Base-by-base conservation (phyloP, 2,113 vertebrate species). In the Tautogolabrus adspersus region DNA sequence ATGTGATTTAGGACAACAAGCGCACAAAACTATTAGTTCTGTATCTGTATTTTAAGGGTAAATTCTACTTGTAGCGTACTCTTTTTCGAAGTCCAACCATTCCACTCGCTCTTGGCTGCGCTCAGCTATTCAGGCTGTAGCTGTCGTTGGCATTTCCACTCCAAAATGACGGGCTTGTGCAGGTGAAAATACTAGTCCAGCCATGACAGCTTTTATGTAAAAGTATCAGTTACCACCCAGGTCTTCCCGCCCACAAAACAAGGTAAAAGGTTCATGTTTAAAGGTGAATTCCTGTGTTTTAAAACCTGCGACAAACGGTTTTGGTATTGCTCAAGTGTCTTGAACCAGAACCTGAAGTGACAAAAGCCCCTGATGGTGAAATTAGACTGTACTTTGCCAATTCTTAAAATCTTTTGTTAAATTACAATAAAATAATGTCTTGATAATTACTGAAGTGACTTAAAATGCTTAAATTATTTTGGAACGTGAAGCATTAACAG, bases 221-320 rank as follows among this genome's bases (percentile, higher is more conserved):
- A 46, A 69, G 22, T 62, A 69, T 61, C 22, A 63, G 61, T 72
- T 40, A 13, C 70, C 55, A 26, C n/a, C 10, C 37, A 62, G 38
- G 47, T 42, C 51, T 71, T n/a, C 34, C 42, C 64, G 18, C 18
- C 54, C 40, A 30, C 55, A n/a, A 7, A 60, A 72, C 23, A 54
- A 71, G 88, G 86, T 87, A 72, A 82, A 72, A 38, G 79, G 82
- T 86, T 90, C 86, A 86, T 49, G 19, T 79, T 65, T 46, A 16
- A 46, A 42, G 40, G 40, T 9, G 40, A 42, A 46, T 15, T 15
- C 44, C 44, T 12, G 44, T 15, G 4, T 46, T 15, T 46, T 46
- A 15, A 46, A 16, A 46, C 44, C 44, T 46, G 42, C 6, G 11
- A 44, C 42, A 44, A 44, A 13, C 3, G 1, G 42, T 44, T 44